Evolutionary conservation across 2,797 vertebrate species (phyloP).

Genomic region (Phataginus tetradactyla): DNA sequence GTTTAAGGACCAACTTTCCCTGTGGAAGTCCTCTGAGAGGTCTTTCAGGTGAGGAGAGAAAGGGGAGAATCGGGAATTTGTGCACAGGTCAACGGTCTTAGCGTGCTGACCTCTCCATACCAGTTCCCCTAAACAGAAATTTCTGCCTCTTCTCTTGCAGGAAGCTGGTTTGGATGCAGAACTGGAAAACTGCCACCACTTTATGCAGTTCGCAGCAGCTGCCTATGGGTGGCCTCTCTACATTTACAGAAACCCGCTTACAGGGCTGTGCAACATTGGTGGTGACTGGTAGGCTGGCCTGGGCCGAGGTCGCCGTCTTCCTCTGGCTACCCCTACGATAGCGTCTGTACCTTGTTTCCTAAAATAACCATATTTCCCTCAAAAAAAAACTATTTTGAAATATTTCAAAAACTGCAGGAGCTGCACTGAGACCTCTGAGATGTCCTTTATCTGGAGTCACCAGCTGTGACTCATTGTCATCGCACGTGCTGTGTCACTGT

Average conservation of each 20-base stretch:
- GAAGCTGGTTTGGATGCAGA: slow-evolving; percentile 91
- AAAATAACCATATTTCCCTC: not conserved
- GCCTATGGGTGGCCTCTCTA: slow-evolving; percentile 98
- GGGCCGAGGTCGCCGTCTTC: not conserved
- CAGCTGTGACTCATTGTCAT: not conserved
- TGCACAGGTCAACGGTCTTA: not conserved
- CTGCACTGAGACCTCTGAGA: not conserved
- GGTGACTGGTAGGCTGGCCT: slow-evolving; percentile 91
- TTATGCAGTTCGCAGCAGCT: slow-evolving; percentile 95
- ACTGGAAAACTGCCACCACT: slow-evolving; percentile 94
- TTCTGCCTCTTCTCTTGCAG: slow-evolving; percentile 81
- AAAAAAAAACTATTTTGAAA: not conserved
- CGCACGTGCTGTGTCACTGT: fast-evolving
- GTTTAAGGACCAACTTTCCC: not conserved
- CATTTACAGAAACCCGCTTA: slow-evolving; percentile 92
- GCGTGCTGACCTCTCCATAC: no score
- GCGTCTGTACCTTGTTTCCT: not conserved
- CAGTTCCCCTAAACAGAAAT: not conserved
- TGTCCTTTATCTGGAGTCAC: not conserved
- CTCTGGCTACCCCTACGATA: fast-evolving
- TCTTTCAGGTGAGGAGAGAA: not conserved
- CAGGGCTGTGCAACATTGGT: slow-evolving; percentile 93
- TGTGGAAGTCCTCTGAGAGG: not conserved
- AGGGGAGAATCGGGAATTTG: not conserved
- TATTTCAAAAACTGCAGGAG: not conserved